Percentiles rank a stretch among this genome's conserved stretches.
Evolutionary conservation across 2,113 vertebrate species (phyloP).

Genomic region (Hyla sarda): DNA sequence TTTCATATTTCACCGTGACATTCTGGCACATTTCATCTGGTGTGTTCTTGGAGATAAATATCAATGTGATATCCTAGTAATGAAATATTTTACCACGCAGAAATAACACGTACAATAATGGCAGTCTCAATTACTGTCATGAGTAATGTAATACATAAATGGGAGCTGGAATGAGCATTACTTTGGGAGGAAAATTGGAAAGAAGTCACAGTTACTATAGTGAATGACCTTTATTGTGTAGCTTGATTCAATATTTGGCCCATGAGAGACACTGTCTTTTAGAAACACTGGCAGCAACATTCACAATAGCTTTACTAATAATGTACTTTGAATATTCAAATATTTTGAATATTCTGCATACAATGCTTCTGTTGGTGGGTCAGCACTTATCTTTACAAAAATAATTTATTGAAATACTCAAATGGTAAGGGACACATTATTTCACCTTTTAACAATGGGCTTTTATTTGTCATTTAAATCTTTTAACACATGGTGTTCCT

Average conservation of each 20-base stretch:
- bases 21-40: too few species aligned
- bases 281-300: not conserved
- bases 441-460: not conserved
- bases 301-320: not conserved
- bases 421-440: not conserved
- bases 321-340: not conserved
- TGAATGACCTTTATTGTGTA: not conserved
- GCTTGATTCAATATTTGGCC: not conserved
- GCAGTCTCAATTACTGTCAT: not conserved
- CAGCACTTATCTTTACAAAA: not conserved
- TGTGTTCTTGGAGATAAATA: too few species aligned
- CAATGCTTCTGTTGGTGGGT: not conserved
- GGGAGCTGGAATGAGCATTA: too few species aligned
- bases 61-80: too few species aligned
- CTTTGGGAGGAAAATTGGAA: not conserved
- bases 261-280: not conserved
- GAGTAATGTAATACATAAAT: not conserved
- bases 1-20: too few species aligned
- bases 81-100: not conserved
- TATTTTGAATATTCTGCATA: not conserved
- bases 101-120: not conserved
- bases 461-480: too few species aligned
- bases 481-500: too few species aligned
- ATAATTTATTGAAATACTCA: constrained; percentile 2
- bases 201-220: not conserved